phyloP scores from a whole-genome alignment of 2,888 invertebrate genomes.

The Phalera bucephala region DNA sequence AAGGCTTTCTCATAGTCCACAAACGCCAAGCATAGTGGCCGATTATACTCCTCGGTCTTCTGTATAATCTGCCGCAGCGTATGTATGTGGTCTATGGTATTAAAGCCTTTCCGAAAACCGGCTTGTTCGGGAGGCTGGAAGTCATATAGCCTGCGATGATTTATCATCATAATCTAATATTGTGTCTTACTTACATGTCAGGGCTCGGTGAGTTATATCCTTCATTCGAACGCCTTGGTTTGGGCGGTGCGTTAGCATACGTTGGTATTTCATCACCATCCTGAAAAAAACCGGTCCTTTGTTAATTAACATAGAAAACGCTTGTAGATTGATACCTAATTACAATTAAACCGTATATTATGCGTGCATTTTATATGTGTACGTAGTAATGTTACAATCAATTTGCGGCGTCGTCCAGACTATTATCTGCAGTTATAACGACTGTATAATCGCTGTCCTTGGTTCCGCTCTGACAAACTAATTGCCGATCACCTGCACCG shows the following conservation, averaged over 20 bases:
- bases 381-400: constrained; percentile 29
- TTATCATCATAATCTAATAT: no score
- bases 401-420: constrained; percentile 39
- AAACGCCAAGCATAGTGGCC: no score
- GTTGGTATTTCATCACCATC: constrained; percentile 82
- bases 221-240: constrained; percentile 91
- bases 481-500: constrained; percentile 66
- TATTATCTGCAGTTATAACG: constrained; percentile 64
- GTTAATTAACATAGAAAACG: not conserved
- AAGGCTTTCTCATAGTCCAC: no score
- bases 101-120: no score
- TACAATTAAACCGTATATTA: constrained; percentile 7
- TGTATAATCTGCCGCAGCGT: no score
- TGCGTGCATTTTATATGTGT: constrained; percentile 19
- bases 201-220: constrained; percentile 90
- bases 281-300: constrained; percentile 32
- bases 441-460: constrained; percentile 68
- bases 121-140: no score
- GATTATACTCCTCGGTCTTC: no score
- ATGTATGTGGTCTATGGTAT: no score
- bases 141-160: no score
- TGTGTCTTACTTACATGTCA: constrained; percentile 75
- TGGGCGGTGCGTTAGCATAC: constrained; percentile 95
- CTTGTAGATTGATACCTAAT: constrained; percentile 4
- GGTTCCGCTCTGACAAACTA: constrained; percentile 69